These are phyloP conservation scores for Lathronympha strigana DNA, from an alignment of 2,888 invertebrate genomes.

Conservation along the genomic window DNA sequence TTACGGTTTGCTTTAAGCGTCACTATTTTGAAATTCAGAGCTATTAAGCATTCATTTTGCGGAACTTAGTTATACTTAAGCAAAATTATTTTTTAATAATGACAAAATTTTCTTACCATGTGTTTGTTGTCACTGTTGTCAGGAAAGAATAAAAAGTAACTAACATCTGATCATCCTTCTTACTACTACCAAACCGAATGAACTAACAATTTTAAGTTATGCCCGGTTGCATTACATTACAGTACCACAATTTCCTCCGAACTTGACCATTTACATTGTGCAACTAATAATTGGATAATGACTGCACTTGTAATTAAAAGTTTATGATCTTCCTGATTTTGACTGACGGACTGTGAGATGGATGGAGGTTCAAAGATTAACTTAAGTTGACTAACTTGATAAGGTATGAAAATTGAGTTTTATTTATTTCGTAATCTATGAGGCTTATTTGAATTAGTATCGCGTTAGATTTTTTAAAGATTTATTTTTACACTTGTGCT, in stretches of 20 bases:
- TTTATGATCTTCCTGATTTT: conserved; percentile 25
- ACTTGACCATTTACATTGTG: conserved; percentile 36
- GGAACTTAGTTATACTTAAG: no score
- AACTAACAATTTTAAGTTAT: conserved; percentile 23
- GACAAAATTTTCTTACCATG: no score
- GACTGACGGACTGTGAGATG: conserved; percentile 28
- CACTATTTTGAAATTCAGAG: no score
- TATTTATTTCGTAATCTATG: not conserved
- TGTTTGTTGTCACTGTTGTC: no score
- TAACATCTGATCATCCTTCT: not conserved
- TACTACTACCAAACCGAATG: not conserved
- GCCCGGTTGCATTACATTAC: conserved; percentile 28
- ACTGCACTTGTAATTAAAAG: conserved; percentile 32
- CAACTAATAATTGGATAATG: conserved; percentile 38
- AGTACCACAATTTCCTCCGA: conserved; percentile 29
- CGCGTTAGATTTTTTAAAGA: no score
- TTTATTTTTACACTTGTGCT: no score
- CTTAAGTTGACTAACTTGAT: conserved; percentile 3
- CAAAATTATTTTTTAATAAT: no score
- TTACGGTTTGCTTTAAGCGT: no score
- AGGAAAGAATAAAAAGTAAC: not conserved
- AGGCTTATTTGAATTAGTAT: not conserved
- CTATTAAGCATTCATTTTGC: no score
- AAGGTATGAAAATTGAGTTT: not conserved
- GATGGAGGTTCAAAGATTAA: conserved; percentile 29